Percentiles rank a stretch among this genome's conserved stretches.
Conservation (phyloP, 2,113 vertebrate genomes). For the Oxygymnocypris stewartii region DNA sequence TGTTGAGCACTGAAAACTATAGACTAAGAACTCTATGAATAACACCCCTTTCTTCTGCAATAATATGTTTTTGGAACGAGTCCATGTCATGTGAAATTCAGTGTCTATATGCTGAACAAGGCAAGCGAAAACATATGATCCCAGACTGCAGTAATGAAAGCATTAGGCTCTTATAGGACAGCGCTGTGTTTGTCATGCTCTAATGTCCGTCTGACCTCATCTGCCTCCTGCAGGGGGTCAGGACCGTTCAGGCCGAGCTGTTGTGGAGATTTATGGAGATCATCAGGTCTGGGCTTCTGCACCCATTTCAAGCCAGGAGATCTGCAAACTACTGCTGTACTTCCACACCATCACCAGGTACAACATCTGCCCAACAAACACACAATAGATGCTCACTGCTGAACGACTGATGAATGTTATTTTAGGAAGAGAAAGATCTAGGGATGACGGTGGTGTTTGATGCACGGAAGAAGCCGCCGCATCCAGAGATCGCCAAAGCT, state of each 20-base stretch:
- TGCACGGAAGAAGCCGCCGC: conserved; percentile 75
- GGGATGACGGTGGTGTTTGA: conserved; percentile 83
- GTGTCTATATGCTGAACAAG: not conserved
- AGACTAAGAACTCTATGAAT: not conserved
- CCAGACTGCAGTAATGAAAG: not conserved
- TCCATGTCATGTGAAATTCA: not conserved
- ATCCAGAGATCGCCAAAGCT: conserved; percentile 74
- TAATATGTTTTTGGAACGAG: not conserved
- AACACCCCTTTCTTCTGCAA: not conserved
- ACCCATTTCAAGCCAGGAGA: conserved; percentile 73
- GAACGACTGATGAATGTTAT: not conserved
- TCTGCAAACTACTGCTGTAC: conserved; percentile 80
- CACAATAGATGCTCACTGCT: not conserved
- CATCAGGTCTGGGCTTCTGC: conserved; percentile 75
- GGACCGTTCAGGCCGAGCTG: conserved; percentile 80
- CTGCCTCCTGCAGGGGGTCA: conserved; percentile 75
- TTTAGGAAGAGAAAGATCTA: conserved; percentile 75
- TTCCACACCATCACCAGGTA: conserved; percentile 85
- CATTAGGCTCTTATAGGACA: not conserved
- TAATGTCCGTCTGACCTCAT: not conserved
- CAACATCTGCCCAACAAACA: not conserved
- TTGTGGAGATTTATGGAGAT: conserved; percentile 82
- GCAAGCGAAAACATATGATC: not conserved
- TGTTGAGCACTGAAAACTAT: no score
- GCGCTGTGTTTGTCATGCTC: not conserved